Base-by-base conservation (phyloP, 2,797 vertebrate species). In the Echeneis naucrates region DNA sequence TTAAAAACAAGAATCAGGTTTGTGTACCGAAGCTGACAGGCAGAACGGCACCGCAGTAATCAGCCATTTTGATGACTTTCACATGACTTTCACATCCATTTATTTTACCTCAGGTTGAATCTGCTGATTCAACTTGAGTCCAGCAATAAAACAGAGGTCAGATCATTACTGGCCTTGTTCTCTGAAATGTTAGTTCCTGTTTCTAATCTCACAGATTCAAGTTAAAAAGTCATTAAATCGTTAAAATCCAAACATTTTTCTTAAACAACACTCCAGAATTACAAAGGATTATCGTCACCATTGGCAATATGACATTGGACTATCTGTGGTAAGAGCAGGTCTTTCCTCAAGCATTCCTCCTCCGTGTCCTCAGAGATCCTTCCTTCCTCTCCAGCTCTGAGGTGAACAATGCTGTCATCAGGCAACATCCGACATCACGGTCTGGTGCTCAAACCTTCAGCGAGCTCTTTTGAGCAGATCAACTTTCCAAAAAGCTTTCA, bases 331-430 rank as follows among this genome's bases (percentile, higher is more conserved):
- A 33, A 17, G 0, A 2, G 26, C 50, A 44, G 44, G 55, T 48
- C 32, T 56, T 24, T 33, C 1, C 8, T 32, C 4, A 23, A 47
- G n/a, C 21, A 12, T 37, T 2, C 40, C 68, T 52, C 2, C 12
- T 21, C 60, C 5, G 40, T 1, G 6, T 21, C 14, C 30, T 13
- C 14, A 16, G 32, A 57, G 53, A 42, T 27, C 14, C 42, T 33
- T 47, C 69, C 37, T 61, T 30, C 35, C 21, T 35, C 23, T 33
- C 32, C 16, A 7, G 48, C 7, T 13, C 0, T 55, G 7, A 37
- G 52, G 47, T 81, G 68, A 86, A 75, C 60, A 68, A 37, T 65
- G 23, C 65, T 80, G 80, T 87, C 74, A 73, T 75, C 82, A 60
- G 24, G 61, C 30, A 59, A 30, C 21, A 63, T 11, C 59, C 56